Evolutionary conservation across 2,797 vertebrate genomes (phyloP).

Genomic region (Phalanger gymnotis): DNA sequence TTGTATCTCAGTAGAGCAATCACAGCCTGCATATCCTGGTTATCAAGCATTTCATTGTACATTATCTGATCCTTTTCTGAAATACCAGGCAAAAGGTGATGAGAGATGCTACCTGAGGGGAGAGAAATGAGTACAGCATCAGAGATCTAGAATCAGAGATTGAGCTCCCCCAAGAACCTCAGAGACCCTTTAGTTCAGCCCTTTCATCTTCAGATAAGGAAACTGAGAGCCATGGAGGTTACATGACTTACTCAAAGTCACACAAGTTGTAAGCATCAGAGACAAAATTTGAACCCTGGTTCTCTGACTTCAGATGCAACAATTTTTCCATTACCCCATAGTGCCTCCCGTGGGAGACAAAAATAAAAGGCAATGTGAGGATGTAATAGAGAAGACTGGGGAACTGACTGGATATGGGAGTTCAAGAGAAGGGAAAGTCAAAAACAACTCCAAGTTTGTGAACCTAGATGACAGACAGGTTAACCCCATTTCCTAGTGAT

Average conservation of each 20-base stretch:
- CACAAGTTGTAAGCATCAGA: neutral
- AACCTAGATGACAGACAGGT: neutral
- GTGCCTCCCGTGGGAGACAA: neutral
- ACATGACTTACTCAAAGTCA: neutral
- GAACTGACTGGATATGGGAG: neutral
- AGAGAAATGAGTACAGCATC: neutral
- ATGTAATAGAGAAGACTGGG: neutral
- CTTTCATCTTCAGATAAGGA: neutral
- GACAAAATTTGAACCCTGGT: neutral
- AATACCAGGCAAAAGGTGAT: neutral
- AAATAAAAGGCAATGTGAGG: neutral
- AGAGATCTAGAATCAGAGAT: neutral
- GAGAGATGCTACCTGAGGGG: neutral
- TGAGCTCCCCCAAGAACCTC: neutral
- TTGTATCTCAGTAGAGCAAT: neutral
- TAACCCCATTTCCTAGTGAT: neutral
- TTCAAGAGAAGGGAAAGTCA: neutral
- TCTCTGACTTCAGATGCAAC: neutral
- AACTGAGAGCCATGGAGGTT: neutral
- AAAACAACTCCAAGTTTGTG: neutral
- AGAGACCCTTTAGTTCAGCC: neutral
- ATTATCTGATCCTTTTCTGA: neutral
- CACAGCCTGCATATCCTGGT: neutral
- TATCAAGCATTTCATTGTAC: neutral
- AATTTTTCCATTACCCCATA: neutral